These are phyloP conservation scores for Danaus melanippus DNA, from an alignment of 1,140 invertebrate species.

Conservation along the genomic window DNA sequence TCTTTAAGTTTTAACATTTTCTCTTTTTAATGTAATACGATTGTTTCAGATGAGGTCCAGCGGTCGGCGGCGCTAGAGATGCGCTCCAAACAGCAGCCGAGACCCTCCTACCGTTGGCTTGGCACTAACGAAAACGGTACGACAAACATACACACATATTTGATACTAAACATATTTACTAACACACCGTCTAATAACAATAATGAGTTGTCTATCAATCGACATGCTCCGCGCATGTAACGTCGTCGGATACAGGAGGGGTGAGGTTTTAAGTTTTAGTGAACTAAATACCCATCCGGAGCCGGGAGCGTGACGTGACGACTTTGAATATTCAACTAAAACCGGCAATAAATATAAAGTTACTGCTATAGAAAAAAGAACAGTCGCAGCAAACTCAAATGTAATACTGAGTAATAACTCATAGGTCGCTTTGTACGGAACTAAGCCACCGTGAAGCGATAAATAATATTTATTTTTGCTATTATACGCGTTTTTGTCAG, in stretches of 20 bases:
- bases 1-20: too few species aligned
- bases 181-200: background rate
- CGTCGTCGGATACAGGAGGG: too few species aligned
- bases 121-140: slow-evolving; percentile 70
- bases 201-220: background rate
- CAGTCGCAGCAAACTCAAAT: slow-evolving; percentile 56
- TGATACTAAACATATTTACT: background rate
- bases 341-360: slow-evolving; percentile 67
- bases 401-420: slow-evolving; percentile 66
- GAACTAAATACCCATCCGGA: background rate
- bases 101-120: slow-evolving; percentile 72
- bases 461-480: slow-evolving; percentile 73
- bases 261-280: slow-evolving; percentile 1
- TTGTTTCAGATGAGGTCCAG: slow-evolving; percentile 44
- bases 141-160: slow-evolving; percentile 10
- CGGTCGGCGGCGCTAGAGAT: slow-evolving; percentile 50
- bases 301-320: slow-evolving; percentile 49
- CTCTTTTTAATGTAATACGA: too few species aligned
- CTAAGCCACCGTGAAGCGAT: slow-evolving; percentile 70
- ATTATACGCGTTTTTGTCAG: slow-evolving; percentile 70
- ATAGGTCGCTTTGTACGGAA: slow-evolving; percentile 66
- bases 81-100: slow-evolving; percentile 73
- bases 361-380: slow-evolving; percentile 62
- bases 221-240: too few species aligned
- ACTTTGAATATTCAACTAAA: slow-evolving; percentile 63